Percentiles rank a stretch among this genome's conserved stretches.
Conservation (phyloP, 2,888 invertebrate genomes). For the Lasioglossum calceatum region DNA sequence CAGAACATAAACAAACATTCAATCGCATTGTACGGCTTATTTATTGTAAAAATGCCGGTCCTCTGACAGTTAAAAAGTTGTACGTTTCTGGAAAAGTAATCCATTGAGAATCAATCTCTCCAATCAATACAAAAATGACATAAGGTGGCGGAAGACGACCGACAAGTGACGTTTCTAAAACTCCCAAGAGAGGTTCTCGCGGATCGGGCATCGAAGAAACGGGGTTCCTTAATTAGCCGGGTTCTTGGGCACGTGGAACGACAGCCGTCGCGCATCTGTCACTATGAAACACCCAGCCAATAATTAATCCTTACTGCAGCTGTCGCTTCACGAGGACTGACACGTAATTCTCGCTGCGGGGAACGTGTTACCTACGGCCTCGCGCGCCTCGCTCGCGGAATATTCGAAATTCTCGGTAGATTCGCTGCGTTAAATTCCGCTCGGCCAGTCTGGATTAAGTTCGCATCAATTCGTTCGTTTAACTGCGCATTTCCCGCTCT, state of each 20-base stretch:
- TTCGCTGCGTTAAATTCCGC: slow-evolving; percentile 4
- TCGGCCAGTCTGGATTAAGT: slow-evolving; percentile 29
- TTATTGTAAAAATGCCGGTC: no score
- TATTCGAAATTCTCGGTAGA: background rate
- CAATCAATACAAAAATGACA: background rate
- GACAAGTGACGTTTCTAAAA: background rate
- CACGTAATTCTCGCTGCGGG: background rate
- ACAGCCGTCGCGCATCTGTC: background rate
- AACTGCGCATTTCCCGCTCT: slow-evolving; percentile 31
- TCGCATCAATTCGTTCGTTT: slow-evolving; percentile 33
- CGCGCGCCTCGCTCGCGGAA: background rate
- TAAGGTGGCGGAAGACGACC: background rate
- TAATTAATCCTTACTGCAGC: slow-evolving; percentile 2
- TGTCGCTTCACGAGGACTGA: background rate
- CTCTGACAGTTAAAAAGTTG: no score
- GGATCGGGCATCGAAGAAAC: background rate
- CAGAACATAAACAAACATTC: no score
- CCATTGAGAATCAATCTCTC: background rate
- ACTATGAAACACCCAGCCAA: background rate
- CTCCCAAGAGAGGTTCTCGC: background rate
- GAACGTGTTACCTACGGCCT: background rate
- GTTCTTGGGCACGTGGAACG: background rate
- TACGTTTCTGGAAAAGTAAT: background rate
- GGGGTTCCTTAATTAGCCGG: background rate
- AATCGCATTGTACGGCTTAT: no score